Percentiles rank a stretch among this genome's conserved stretches.
Conservation (phyloP, 2,797 vertebrate species). For the Melanotaenia parkinsoni region DNA sequence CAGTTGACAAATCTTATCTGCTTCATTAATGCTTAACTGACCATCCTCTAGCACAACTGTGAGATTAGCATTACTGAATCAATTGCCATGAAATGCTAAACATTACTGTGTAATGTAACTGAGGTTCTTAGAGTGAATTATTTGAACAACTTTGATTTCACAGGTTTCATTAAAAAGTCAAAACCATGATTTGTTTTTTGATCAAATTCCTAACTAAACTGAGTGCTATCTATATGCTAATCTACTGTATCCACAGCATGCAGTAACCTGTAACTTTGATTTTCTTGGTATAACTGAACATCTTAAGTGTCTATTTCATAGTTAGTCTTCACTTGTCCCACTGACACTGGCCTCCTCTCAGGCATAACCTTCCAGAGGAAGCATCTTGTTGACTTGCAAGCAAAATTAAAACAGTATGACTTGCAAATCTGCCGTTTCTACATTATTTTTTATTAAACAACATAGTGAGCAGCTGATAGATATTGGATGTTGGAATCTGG, state of each 20-base stretch:
- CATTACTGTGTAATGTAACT: background rate
- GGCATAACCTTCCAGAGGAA: background rate
- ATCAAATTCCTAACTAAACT: background rate
- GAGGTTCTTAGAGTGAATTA: background rate
- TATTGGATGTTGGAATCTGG: background rate
- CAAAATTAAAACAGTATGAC: background rate
- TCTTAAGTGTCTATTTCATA: background rate
- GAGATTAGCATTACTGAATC: background rate
- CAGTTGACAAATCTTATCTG: background rate
- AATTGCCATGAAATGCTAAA: background rate
- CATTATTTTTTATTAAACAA: background rate
- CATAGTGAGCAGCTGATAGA: background rate
- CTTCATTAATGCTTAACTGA: background rate
- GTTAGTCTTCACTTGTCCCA: background rate
- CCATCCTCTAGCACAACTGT: background rate
- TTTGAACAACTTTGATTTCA: background rate
- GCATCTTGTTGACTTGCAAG: background rate
- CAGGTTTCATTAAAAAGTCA: background rate
- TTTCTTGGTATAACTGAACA: background rate
- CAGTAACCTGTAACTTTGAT: background rate
- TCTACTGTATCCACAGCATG: too few species aligned
- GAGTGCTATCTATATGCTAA: background rate
- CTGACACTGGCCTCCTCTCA: background rate
- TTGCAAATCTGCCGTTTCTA: background rate
- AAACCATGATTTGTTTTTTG: background rate